Conservation (phyloP, 2,113 vertebrate species). For the Rousettus leschenaultii region DNA sequence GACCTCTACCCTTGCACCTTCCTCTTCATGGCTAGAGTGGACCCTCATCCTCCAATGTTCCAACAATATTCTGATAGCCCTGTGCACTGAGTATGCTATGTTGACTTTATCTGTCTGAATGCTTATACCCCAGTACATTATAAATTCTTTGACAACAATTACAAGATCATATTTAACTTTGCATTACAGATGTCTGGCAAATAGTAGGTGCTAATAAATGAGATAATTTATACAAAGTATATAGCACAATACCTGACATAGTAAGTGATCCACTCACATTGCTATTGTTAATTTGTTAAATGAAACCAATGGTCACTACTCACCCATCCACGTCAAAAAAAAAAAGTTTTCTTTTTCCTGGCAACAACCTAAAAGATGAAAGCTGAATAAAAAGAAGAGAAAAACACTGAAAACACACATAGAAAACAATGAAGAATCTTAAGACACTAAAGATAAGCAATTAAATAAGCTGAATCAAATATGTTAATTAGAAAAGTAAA, state of each 20-base stretch:
- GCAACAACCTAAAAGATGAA: not conserved
- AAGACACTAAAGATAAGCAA: not conserved
- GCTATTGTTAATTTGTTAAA: not conserved
- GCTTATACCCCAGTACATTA: no score
- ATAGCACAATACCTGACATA: not conserved
- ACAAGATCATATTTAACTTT: not conserved
- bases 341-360: not conserved
- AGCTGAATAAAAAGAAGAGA: not conserved
- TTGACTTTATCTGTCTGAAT: not conserved
- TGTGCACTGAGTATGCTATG: rapidly evolving
- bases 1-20: not conserved
- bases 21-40: not conserved
- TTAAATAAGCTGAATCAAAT: not conserved
- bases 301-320: not conserved
- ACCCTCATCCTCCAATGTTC: not conserved
- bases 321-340: not conserved
- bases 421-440: not conserved
- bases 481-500: constrained; percentile 1
- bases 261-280: not conserved
- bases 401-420: not conserved
- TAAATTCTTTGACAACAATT: not conserved
- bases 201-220: not conserved
- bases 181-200: not conserved
- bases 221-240: not conserved
- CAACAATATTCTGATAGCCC: not conserved